Conservation (phyloP, 2,797 vertebrate genomes). For the Cyprinodon diabolis region DNA sequence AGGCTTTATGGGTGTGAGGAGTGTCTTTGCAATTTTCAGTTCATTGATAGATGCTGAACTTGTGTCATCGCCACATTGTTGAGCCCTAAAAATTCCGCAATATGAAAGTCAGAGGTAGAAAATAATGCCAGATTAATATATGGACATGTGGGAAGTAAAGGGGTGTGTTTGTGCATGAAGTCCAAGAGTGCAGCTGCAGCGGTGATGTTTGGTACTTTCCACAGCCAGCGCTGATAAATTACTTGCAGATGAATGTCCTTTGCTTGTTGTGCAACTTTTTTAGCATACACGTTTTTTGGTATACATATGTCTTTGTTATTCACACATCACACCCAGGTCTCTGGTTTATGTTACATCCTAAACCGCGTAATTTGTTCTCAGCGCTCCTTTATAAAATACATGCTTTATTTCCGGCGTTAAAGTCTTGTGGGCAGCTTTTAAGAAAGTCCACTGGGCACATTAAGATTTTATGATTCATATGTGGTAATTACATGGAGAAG, state of each 20-base stretch:
- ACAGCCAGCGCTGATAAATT: slow-evolving; percentile 60
- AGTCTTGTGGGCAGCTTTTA: slow-evolving; percentile 26
- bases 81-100: slow-evolving; percentile 13
- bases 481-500: slow-evolving; percentile 16
- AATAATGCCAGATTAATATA: slow-evolving; percentile 5
- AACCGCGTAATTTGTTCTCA: slow-evolving; percentile 66
- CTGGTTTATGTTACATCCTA: slow-evolving; percentile 63
- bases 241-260: slow-evolving; percentile 68
- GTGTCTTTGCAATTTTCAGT: slow-evolving; percentile 14
- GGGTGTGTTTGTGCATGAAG: slow-evolving; percentile 39
- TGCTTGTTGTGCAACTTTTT: slow-evolving; percentile 43
- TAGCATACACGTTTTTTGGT: slow-evolving; percentile 18
- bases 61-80: slow-evolving; percentile 26
- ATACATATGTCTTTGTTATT: slow-evolving; percentile 57
- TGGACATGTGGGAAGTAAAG: slow-evolving; percentile 30
- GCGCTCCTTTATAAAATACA: slow-evolving; percentile 59
- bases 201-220: slow-evolving; percentile 77
- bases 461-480: slow-evolving; percentile 41
- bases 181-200: slow-evolving; percentile 63
- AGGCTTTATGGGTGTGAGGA: slow-evolving; percentile 2
- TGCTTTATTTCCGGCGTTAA: slow-evolving; percentile 59
- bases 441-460: slow-evolving; percentile 29
- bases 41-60: slow-evolving; percentile 34
- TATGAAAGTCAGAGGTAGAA: slow-evolving; percentile 10
- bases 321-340: slow-evolving; percentile 64